Evolutionary conservation across 2,113 vertebrate genomes (phyloP).

Genomic region (Odontesthes bonariensis): DNA sequence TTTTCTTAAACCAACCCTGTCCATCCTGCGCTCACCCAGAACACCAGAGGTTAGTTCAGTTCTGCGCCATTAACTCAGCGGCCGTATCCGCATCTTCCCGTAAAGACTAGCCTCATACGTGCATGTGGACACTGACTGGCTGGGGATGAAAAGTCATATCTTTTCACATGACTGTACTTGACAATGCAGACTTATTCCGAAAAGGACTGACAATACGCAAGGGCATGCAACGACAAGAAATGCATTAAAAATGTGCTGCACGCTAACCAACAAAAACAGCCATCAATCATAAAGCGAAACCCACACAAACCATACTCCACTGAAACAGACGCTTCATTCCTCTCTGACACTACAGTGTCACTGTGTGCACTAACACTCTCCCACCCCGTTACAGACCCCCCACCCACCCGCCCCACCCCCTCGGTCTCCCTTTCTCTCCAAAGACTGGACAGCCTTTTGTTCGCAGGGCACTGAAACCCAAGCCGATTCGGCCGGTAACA

Average conservation of each 20-base stretch:
- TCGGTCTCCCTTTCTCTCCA: slow-evolving; percentile 43
- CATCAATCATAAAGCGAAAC: slow-evolving; percentile 18
- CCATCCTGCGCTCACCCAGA: slow-evolving; percentile 71
- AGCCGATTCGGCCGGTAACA: slow-evolving; percentile 78
- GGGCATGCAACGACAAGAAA: slow-evolving; percentile 49
- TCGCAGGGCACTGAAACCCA: slow-evolving; percentile 78
- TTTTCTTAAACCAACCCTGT: slow-evolving; percentile 74
- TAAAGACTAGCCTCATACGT: slow-evolving; percentile 12
- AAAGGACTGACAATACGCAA: not conserved
- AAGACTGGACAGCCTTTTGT: slow-evolving; percentile 81
- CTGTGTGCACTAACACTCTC: slow-evolving; percentile 39
- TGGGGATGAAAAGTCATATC: slow-evolving; percentile 8
- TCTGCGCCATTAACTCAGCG: slow-evolving; percentile 75
- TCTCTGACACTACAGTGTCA: slow-evolving; percentile 54
- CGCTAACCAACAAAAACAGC: not conserved
- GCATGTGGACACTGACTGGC: not conserved
- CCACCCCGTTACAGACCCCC: not conserved
- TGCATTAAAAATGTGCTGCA: slow-evolving; percentile 10
- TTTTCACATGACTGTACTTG: slow-evolving; percentile 43
- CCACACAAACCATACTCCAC: not conserved
- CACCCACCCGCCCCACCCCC: not conserved
- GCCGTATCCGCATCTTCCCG: slow-evolving; percentile 59
- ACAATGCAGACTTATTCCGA: slow-evolving; percentile 13
- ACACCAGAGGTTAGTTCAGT: slow-evolving; percentile 73
- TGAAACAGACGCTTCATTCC: slow-evolving; percentile 29